phyloP scores from a whole-genome alignment of 1,140 invertebrate genomes.

The Drosophila guanche region DNA sequence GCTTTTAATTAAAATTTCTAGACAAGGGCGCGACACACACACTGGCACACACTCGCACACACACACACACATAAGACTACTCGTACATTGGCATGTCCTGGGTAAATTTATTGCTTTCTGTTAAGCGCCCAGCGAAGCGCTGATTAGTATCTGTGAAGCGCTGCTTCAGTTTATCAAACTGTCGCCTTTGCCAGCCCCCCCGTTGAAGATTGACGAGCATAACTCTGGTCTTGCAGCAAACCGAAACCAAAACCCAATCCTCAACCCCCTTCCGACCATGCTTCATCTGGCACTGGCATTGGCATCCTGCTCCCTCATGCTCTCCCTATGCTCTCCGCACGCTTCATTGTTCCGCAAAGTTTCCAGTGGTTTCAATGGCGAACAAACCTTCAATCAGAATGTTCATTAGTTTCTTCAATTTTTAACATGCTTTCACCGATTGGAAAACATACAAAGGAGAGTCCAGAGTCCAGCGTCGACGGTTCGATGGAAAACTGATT shows the following conservation, averaged over 20 bases:
- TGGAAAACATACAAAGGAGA: conserved; percentile 1
- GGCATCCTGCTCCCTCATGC: background rate
- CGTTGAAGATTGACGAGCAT: conserved; percentile 65
- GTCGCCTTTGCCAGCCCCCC: conserved; percentile 56
- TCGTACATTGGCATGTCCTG: conserved; percentile 56
- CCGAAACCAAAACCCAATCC: too few relatives aligned
- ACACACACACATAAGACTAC: conserved; percentile 12
- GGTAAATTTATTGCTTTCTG: conserved; percentile 77
- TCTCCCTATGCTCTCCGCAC: background rate
- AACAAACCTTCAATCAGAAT: conserved; percentile 37
- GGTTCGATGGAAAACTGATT: conserved; percentile 36
- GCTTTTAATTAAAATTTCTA: conserved; percentile 83
- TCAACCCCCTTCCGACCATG: too few relatives aligned
- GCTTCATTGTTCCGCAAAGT: conserved; percentile 1
- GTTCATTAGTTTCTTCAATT: conserved; percentile 33
- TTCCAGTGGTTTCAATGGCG: conserved; percentile 27
- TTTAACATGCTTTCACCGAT: conserved; percentile 27
- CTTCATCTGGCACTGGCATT: background rate
- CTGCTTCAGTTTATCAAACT: conserved; percentile 77
- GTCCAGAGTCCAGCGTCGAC: background rate
- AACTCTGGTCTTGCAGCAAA: conserved; percentile 36
- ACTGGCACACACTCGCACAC: conserved; percentile 19
- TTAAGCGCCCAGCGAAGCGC: conserved; percentile 57
- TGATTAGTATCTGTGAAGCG: conserved; percentile 71
- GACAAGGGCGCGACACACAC: conserved; percentile 63